Evolutionary conservation across 2,888 invertebrate genomes (phyloP).

Genomic region (Apodemia zela): DNA sequence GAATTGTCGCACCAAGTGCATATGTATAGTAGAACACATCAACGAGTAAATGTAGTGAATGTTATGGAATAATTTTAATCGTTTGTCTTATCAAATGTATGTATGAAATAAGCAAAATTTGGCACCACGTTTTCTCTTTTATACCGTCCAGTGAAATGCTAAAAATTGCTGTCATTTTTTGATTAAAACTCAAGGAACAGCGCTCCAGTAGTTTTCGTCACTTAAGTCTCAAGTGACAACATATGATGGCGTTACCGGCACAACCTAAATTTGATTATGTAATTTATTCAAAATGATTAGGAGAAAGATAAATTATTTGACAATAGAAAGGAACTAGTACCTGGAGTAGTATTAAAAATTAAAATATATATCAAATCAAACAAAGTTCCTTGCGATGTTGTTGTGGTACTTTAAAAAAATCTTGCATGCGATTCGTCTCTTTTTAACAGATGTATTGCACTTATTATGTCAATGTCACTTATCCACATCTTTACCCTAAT

Average conservation of each 20-base stretch:
- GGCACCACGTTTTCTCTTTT: constrained; percentile 61
- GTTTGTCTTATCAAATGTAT: constrained; percentile 46
- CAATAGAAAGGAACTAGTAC: constrained; percentile 37
- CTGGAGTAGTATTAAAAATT: constrained; percentile 33
- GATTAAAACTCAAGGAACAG: constrained; percentile 2
- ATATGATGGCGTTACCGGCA: constrained; percentile 2
- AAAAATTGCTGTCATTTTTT: constrained; percentile 11
- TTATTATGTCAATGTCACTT: neutral
- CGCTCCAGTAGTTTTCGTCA: constrained; percentile 3
- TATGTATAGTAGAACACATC: constrained; percentile 58
- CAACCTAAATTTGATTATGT: constrained; percentile 1
- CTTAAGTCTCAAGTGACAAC: neutral
- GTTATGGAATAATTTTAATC: constrained; percentile 46
- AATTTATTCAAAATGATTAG: constrained; percentile 22
- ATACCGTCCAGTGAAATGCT: constrained; percentile 71
- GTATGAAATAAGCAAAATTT: constrained; percentile 43
- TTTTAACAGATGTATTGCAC: neutral
- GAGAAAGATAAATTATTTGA: constrained; percentile 21
- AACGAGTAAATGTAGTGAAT: constrained; percentile 53
- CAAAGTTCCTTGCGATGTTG: constrained; percentile 61
- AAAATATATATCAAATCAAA: constrained; percentile 34
- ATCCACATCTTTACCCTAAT: constrained; percentile 26
- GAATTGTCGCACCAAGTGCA: constrained; percentile 78
- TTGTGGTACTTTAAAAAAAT: constrained; percentile 40
- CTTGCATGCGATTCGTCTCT: constrained; percentile 15